Conservation (phyloP, 2,888 invertebrate species). For the Pristionchus fissidentatus region DNA sequence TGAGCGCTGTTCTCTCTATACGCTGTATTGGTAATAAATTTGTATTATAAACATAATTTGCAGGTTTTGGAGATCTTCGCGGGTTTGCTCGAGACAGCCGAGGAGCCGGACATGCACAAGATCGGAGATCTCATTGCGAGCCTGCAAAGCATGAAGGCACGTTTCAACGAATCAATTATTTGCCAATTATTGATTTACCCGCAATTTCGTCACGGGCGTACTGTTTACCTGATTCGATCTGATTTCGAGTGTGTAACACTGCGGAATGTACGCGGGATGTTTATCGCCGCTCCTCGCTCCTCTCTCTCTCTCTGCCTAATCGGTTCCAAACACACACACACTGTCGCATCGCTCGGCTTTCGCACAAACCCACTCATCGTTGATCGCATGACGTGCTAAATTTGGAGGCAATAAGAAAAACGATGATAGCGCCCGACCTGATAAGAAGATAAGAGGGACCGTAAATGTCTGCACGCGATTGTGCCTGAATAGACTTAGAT, state of each 20-base stretch:
- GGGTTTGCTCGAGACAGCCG: not conserved
- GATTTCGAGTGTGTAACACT: too few relatives aligned
- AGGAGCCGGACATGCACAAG: constrained; percentile 33
- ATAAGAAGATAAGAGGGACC: constrained; percentile 20
- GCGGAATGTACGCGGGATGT: too few relatives aligned
- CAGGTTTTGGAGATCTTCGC: constrained; percentile 34
- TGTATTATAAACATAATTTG: not conserved
- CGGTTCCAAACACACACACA: not conserved
- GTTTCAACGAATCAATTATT: too few relatives aligned
- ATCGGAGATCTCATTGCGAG: constrained; percentile 18
- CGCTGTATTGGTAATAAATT: too few relatives aligned
- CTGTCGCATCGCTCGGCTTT: not conserved
- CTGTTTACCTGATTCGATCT: too few relatives aligned
- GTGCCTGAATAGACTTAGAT: too few relatives aligned
- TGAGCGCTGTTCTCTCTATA: not conserved
- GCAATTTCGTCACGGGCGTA: too few relatives aligned
- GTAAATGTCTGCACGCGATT: too few relatives aligned
- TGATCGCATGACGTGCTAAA: not conserved
- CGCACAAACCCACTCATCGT: too few relatives aligned
- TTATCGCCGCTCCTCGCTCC: too few relatives aligned
- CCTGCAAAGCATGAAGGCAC: constrained; percentile 33
- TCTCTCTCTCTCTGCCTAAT: too few relatives aligned
- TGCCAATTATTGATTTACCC: not conserved
- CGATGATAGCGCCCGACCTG: too few relatives aligned
- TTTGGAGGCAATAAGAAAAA: not conserved